Base-by-base conservation (phyloP, 2,797 vertebrate genomes). In the Mus spretus region DNA sequence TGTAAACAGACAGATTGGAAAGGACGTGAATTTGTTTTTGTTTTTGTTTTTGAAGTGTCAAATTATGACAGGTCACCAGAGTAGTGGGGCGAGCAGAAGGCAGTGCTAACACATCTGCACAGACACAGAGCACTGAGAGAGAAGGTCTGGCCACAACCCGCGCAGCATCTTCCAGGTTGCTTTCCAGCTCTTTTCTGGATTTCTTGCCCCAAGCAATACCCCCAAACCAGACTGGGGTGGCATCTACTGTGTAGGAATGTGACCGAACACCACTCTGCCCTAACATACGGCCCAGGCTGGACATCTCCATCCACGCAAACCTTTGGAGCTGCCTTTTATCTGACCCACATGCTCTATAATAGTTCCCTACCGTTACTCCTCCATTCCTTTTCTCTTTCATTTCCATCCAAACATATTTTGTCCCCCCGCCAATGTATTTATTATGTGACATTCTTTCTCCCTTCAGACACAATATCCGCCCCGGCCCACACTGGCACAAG, bases 381-480 rank as follows among this genome's bases (percentile, higher is more conserved):
- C 59, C 53, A 55, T 84, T 96, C 96, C 98, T 98, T 98, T 98
- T 97, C 98, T 98, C 98, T 98, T 98, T 98, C 95, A 97, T 98
- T 98, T 98, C 97, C 93, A 96, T 98, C 98, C 98, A 98, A 98
- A 95, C 95, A 75, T 91, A 97, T 97, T 89, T 95, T 98, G 63
- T 24, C 7, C 89, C 47, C 59, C 88, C 96, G 98, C 98, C 98
- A 98, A 98, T 80, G 97, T 98, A 95, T 97, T 79, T 97, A 97
- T 98, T 97, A 97, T 91, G 84, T 94, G 87, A 93, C 98, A 98
- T 98, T 98, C 98, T 95, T 98, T 84, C 55, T 96, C 95, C 93
- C 95, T 97, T 96, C 98, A 98, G 98, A 98, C 98, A 98, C 98
- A 98, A 98, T 98, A 98, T 98, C 98, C 97, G 98, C 96, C 97